These are phyloP conservation scores for Pedetes capensis DNA, from an alignment of 2,113 vertebrate genomes.

Conservation along the genomic window DNA sequence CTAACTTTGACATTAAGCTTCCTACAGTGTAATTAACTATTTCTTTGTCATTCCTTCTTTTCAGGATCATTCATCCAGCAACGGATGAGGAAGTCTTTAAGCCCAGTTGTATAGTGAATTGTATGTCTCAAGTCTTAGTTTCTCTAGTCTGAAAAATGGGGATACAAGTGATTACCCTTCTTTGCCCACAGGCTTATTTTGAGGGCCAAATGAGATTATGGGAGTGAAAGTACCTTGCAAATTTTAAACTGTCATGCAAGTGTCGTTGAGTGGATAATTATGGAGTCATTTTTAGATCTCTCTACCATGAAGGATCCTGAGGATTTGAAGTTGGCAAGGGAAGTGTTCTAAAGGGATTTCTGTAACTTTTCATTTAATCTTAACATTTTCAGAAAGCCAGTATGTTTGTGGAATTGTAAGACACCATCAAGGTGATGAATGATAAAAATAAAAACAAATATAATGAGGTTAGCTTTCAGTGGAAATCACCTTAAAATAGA, in stretches of 20 bases:
- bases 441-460: slow-evolving; percentile 17
- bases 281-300: not conserved
- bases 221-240: not conserved
- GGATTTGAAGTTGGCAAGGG: not conserved
- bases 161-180: accelerated
- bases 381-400: not conserved
- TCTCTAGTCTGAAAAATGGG: not conserved
- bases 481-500: slow-evolving; percentile 21
- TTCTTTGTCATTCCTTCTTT: not conserved
- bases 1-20: not conserved
- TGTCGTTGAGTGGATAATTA: not conserved
- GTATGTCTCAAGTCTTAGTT: not conserved
- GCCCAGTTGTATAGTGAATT: accelerated
- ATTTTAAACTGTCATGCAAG: too few species aligned
- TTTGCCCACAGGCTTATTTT: not conserved
- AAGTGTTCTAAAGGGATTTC: not conserved
- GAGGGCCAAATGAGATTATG: not conserved
- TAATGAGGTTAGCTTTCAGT: not conserved
- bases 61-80: not conserved
- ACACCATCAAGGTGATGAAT: not conserved
- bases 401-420: not conserved
- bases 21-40: not conserved
- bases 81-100: not conserved
- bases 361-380: not conserved
- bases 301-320: not conserved